Conservation (phyloP, 1,140 invertebrate genomes). For the Conus ventricosus region DNA sequence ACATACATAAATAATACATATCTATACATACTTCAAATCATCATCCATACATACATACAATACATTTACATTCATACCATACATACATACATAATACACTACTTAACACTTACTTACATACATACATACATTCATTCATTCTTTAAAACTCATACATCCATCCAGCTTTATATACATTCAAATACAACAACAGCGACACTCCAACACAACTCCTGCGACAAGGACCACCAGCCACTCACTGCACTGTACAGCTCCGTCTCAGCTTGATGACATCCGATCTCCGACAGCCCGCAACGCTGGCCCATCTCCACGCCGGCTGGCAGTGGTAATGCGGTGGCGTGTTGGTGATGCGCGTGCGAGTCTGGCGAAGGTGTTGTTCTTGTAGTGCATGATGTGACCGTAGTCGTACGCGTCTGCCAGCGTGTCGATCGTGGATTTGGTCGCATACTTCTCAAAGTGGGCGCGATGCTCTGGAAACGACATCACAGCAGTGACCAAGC, state of each 20-base stretch:
- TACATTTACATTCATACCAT: no score
- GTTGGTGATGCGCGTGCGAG: slow-evolving; percentile 71
- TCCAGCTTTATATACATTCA: no score
- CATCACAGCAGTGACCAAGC: no score
- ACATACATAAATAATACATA: no score
- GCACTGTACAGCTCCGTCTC: slow-evolving; percentile 64
- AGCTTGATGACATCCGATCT: slow-evolving; percentile 67
- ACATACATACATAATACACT: no score
- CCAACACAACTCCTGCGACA: no score
- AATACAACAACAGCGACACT: no score
- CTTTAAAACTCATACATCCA: no score
- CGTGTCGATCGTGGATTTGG: slow-evolving; percentile 52
- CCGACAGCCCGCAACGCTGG: slow-evolving; percentile 62
- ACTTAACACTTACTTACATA: no score
- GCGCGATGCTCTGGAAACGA: slow-evolving; percentile 34
- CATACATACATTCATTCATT: no score
- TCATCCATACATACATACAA: no score
- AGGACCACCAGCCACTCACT: slow-evolving; percentile 10
- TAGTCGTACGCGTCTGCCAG: slow-evolving; percentile 72
- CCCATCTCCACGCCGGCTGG: slow-evolving; percentile 60
- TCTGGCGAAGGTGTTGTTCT: slow-evolving; percentile 74
- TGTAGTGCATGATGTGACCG: slow-evolving; percentile 76
- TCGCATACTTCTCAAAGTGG: slow-evolving; percentile 50
- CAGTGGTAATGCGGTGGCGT: slow-evolving; percentile 51
- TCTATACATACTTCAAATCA: no score